Conservation (phyloP, 2,888 invertebrate species). For the Thyatira batis region DNA sequence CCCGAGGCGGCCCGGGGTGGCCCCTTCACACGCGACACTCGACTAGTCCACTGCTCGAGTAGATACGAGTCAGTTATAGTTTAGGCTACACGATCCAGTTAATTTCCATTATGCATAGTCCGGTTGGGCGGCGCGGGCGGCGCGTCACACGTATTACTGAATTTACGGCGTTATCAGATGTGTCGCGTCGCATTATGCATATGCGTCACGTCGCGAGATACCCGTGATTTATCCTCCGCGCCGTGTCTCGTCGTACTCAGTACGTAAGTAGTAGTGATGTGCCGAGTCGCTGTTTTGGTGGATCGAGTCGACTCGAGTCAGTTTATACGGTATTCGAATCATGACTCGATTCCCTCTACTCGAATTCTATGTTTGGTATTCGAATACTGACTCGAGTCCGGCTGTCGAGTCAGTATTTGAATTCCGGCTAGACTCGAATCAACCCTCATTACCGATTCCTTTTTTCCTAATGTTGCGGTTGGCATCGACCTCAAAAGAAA, state of each 20-base stretch:
- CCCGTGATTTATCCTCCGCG: constrained; percentile 11
- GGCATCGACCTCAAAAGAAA: no score
- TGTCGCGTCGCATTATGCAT: constrained; percentile 3
- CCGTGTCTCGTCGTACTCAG: constrained; percentile 4
- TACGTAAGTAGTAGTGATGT: no score
- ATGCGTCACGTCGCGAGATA: constrained; percentile 11
- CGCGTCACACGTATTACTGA: neutral
- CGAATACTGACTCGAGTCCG: no score
- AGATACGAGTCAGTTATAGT: neutral
- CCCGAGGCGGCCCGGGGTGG: neutral
- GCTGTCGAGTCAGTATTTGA: no score
- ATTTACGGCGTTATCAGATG: neutral
- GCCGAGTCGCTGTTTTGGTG: no score
- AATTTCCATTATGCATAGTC: neutral
- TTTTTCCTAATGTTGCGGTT: no score
- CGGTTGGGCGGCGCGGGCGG: neutral
- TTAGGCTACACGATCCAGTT: neutral
- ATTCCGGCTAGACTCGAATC: no score
- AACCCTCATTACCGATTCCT: no score
- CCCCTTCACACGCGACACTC: neutral
- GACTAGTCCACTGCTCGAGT: neutral
- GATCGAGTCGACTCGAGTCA: no score
- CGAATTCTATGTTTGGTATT: no score
- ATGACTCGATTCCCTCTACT: no score
- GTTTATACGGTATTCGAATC: no score